Base-by-base conservation (phyloP, 2,888 invertebrate genomes). In the Pharmacophagus antenor region DNA sequence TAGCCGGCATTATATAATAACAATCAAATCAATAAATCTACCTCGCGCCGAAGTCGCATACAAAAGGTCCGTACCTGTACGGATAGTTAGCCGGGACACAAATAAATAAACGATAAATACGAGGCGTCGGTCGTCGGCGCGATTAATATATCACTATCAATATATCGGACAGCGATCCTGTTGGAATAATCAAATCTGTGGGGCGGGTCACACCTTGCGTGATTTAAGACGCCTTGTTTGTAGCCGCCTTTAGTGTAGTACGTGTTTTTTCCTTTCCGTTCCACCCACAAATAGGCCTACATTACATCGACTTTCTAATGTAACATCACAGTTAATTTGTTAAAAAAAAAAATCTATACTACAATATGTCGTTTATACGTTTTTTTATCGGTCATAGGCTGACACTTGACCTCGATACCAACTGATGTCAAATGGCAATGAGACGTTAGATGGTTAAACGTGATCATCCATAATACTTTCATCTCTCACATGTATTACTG, bases 81-180 rank as follows among this genome's bases (percentile, higher is more conserved):
- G 48, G 12, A 25, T 27, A 25, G 41, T 46, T 63, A 64, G 65
- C 62, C 44, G 61, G 41, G 51, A 56, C 23, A 69, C 58, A 63
- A 66, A 71, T 60, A 65, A 66, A 71, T 66, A 61, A 62, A 65
- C 50, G 52, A 58, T 61, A 62, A 64, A 62, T 55, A 59, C 55
- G 62, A 63, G 51, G 47, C 61, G 57, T 64, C 60, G 54, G 62
- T 58, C n/a, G 62, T 55, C 50, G 62, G 41, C 56, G 57, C 61
- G 65, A 67, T 68, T 70, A 68, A 68, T 70, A 68, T 65, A 67
- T 70, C 68, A 68, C 68, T 68, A 64, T 67, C 66, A 68, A 68
- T 67, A 65, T 65, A 61, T 65, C 64, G 61, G 56, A 55, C 56
- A 57, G 61, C 59, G 63, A 64, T 67, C 63, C 63, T 66, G 60